These are phyloP conservation scores for Himalopsyche phryganea DNA, from an alignment of 1,140 invertebrate species.

Conservation along the genomic window DNA sequence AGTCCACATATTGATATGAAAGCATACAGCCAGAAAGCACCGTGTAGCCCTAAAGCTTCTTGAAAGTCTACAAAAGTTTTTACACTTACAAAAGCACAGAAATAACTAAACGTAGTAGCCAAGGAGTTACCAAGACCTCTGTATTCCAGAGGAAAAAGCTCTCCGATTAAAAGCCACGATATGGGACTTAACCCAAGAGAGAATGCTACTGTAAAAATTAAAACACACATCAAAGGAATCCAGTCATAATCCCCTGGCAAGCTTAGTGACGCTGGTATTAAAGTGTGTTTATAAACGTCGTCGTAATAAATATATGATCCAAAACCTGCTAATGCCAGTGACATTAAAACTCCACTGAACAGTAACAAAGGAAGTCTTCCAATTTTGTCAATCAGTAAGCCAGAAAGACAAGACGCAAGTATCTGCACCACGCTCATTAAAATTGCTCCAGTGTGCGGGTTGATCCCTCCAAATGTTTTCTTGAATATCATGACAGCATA, in stretches of 20 bases:
- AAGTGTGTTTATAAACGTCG: slow-evolving; percentile 50
- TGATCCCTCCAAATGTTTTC: slow-evolving; percentile 72
- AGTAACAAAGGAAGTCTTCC: slow-evolving; percentile 73
- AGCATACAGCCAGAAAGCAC: slow-evolving; percentile 86
- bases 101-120: slow-evolving; percentile 81
- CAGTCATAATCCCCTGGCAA: slow-evolving; percentile 63
- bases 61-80: slow-evolving; percentile 84
- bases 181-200: slow-evolving; percentile 87
- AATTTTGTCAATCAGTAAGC: slow-evolving; percentile 74
- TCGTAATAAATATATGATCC: slow-evolving; percentile 77
- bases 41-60: slow-evolving; percentile 69
- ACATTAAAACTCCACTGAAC: slow-evolving; percentile 79
- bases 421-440: slow-evolving; percentile 75
- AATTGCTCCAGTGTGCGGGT: slow-evolving; percentile 78
- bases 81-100: slow-evolving; percentile 83
- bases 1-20: slow-evolving; percentile 78
- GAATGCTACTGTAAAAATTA: slow-evolving; percentile 80
- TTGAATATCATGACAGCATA: slow-evolving; percentile 78
- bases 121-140: slow-evolving; percentile 78
- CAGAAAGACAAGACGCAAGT: slow-evolving; percentile 72
- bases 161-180: slow-evolving; percentile 82
- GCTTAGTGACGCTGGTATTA: slow-evolving; percentile 36
- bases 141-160: slow-evolving; percentile 82
- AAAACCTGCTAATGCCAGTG: slow-evolving; percentile 72
- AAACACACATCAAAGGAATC: slow-evolving; percentile 77